Evolutionary conservation across 2,888 invertebrate species (phyloP), one percentile per base, ranked within the genome.

Genomic region (Blera fallax): DNA sequence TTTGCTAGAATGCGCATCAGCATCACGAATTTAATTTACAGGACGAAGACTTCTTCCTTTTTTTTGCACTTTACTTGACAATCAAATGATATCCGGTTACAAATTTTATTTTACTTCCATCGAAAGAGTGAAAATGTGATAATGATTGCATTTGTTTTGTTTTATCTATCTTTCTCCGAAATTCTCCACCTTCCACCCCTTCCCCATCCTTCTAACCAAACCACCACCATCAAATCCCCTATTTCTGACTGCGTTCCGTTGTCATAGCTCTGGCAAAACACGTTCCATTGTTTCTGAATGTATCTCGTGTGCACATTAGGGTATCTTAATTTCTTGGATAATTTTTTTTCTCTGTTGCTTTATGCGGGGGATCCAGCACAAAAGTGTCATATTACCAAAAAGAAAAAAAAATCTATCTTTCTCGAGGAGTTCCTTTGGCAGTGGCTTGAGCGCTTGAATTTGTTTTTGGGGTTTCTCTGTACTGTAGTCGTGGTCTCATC

Each of bases 221-320:
- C 43, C 40, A 34, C 43, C 40, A 34, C 32, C 52, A 58, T 54
- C 45, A 14, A 67, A 60, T 21, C 56, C 70, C 70, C 32, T 56
- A 34, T 56, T 70, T 32, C 32, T 45, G 58, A 21, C 16, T 24
- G 34, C 69, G 52, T 54, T 54, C 67, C 48, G 82, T 83, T 83
- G 82, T 27, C 65, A 83, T 72, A 70, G 72, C 78, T 77, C 34
- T 40, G 24, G 69, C 50, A 14, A 50, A 72, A 70, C 77, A 78
- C 67, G 27, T 83, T 83, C 79, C 83, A 79, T 83, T 83, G 79
- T 83, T 79, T 79, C 54, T 48, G 37, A 70, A 77, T 52, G 77
- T 82, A 83, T 79, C 72, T 83, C 67, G 67, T 79, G 79, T 79
- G 79, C 83, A 83, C 79, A 83, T 83, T 83, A 83, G 79, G 79